Conservation (phyloP, 2,797 vertebrate species). For the Mus caroli region DNA sequence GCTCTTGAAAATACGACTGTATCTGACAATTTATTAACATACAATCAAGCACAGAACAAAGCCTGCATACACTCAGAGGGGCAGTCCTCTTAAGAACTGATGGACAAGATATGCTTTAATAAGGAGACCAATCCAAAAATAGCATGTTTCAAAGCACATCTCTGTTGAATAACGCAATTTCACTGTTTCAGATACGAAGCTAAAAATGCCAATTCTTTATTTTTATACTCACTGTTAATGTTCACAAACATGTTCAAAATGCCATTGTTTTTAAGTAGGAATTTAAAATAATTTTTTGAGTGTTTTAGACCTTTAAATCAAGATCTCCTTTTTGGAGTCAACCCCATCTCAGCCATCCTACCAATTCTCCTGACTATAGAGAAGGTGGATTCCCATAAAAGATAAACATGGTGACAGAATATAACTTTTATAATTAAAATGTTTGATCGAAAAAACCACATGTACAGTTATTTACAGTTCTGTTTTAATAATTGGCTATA, state of each 20-base stretch:
- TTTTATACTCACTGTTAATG: conserved; percentile 34
- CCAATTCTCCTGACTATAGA: not conserved
- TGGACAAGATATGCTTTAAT: not conserved
- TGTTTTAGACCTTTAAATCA: not conserved
- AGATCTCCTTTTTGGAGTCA: not conserved
- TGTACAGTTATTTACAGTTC: not conserved
- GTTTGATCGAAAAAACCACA: conserved; percentile 12
- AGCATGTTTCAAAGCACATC: not conserved
- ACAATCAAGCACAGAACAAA: not conserved
- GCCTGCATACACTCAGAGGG: not conserved
- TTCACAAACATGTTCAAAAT: conserved; percentile 50
- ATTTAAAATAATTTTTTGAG: not conserved
- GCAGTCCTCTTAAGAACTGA: not conserved
- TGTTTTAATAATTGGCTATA: not conserved
- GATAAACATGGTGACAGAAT: not conserved
- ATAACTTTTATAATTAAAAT: conserved; percentile 39
- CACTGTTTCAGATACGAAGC: not conserved
- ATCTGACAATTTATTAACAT: conserved; percentile 19
- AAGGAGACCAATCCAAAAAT: conserved; percentile 24
- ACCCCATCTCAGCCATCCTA: not conserved
- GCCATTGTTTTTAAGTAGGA: conserved; percentile 38
- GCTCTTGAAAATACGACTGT: conserved; percentile 1
- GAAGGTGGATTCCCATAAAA: not conserved
- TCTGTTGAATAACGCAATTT: conserved; percentile 2
- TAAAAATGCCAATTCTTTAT: conserved; percentile 27